Base-by-base conservation (phyloP, 2,888 invertebrate genomes). In the Trichogramma dendrolimi region DNA sequence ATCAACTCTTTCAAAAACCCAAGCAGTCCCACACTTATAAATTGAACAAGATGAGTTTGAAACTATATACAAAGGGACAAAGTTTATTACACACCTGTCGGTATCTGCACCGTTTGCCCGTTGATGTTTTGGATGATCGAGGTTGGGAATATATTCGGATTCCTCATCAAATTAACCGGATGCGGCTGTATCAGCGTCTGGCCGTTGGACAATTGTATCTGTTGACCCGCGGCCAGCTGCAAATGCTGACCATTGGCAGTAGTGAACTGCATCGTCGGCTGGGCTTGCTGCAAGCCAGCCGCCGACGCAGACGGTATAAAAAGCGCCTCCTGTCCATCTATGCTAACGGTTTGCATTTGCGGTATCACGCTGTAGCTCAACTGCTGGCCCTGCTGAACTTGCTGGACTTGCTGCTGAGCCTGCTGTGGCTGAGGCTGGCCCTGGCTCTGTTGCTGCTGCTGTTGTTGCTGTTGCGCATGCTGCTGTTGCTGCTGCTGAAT, bases 301-400 rank as follows among this genome's bases (percentile, higher is more conserved):
- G 74, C 73, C 1, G 75, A 86, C 68, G 89, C 86, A 14, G 92
- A 89, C 4, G 94, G 94, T 73, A 95, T 94, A 75, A 94, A 93
- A 38, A 95, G 84, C 0, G 94, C 94, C 73, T 96, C 94, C 75
- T 95, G 94, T 0, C 94, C 94, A 77, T 96, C 95, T 27, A 95
- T 89, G 27, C 92, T 94, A 60, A 96, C 91, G 0, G 94, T 90
- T 78, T 95, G 95, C 87, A 94, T 89, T 46, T 91, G 91, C 57
- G 86, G 89, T 72, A 90, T 87, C 7, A 86, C 84, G 64, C 72
- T 80, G 61, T 76, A 78, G 53, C 76, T 78, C 40, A 78, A 71
- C 67, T 85, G 84, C 63, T 83, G 84, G 53, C 80, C 81, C 54
- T 81, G 83, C 64, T 83, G 83, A 39, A 72, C 73, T 60, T 82